Percentiles rank a stretch among this genome's conserved stretches.
Evolutionary conservation across 1,140 invertebrate genomes (phyloP).

Genomic region (Macrostomum lignano): DNA sequence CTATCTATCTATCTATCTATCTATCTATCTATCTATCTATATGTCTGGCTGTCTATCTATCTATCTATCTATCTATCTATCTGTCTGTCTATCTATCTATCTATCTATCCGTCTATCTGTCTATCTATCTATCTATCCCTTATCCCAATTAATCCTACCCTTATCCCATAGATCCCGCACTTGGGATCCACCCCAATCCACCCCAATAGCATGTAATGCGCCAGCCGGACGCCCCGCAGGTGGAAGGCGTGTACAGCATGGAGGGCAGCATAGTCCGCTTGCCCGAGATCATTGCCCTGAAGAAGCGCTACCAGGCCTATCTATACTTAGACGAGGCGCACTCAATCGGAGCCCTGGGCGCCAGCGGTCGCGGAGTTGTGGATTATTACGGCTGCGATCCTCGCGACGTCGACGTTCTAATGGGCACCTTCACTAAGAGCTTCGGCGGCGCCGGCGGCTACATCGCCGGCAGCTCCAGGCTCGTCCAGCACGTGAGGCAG

Average conservation of each 20-base stretch:
- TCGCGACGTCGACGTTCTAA: constrained; percentile 66
- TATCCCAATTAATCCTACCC: too few species aligned
- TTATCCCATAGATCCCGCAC: too few species aligned
- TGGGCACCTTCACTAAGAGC: constrained; percentile 82
- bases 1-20: too few species aligned
- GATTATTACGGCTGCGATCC: constrained; percentile 56
- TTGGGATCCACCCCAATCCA: too few species aligned
- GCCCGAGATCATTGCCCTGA: constrained; percentile 56
- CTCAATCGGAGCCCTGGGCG: constrained; percentile 68
- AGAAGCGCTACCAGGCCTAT: constrained; percentile 71
- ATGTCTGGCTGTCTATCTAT: too few species aligned
- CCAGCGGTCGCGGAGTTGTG: constrained; percentile 52
- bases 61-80: too few species aligned
- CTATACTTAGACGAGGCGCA: constrained; percentile 82
- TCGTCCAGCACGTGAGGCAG: constrained; percentile 49
- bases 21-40: too few species aligned
- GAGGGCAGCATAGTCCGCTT: constrained; percentile 74
- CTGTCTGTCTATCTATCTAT: too few species aligned
- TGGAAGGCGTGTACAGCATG: constrained; percentile 51
- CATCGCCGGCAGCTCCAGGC: constrained; percentile 53
- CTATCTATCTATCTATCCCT: too few species aligned
- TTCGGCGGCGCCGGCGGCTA: constrained; percentile 88
- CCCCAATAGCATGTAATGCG: too few species aligned
- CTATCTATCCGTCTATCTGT: too few species aligned
- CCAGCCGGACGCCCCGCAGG: too few species aligned